Evolutionary conservation across 2,888 invertebrate genomes (phyloP), one percentile per base, ranked within the genome.

Genomic region (Heliconius sara): DNA sequence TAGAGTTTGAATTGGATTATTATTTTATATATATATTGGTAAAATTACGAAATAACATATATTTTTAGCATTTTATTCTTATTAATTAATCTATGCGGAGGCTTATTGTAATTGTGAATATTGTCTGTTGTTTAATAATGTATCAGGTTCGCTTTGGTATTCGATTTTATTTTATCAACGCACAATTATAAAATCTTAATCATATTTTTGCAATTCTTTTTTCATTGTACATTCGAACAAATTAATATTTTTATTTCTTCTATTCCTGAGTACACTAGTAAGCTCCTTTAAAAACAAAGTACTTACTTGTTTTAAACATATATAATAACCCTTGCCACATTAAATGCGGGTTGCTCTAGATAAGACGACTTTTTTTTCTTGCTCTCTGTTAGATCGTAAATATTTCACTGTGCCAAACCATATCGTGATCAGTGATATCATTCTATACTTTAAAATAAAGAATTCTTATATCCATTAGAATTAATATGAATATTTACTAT

Each of bases 391-490:
- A 76, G 60, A 67, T 80, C 81, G 68, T 81, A 84, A 80, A 79
- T 84, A 84, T 84, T 83, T 85, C 80, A 85, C 84, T 85, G 88
- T 89, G 88, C 88, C 88, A 89, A 87, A 92, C 91, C 93, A 95
- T 94, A 94, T 94, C 93, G 91, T 91, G 83, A 91, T 91, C 91
- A 91, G 92, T 91, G 92, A 93, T 93, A 91, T 34, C 86, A 89
- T 88, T 86, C 89, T 91, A 87, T 82, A 88, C 83, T 82, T 85
- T 84, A 89, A 90, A 88, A 66, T 72, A 84, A 84, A 83, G 83
- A 80, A 76, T 81, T 80, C 81, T 83, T 84, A 81, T 83, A 85
- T 81, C 81, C 83, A 79, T 83, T 83, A 85, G 83, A 83, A 65
- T 80, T 83, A 83, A 80, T 78, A 82, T 77, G 73, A 81, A 82